A percentile compares a stretch with the other conserved stretches of the same genome.
These are phyloP conservation scores for Heterotilapia buettikoferi DNA, from an alignment of 2,113 vertebrate species.

Conservation along the genomic window DNA sequence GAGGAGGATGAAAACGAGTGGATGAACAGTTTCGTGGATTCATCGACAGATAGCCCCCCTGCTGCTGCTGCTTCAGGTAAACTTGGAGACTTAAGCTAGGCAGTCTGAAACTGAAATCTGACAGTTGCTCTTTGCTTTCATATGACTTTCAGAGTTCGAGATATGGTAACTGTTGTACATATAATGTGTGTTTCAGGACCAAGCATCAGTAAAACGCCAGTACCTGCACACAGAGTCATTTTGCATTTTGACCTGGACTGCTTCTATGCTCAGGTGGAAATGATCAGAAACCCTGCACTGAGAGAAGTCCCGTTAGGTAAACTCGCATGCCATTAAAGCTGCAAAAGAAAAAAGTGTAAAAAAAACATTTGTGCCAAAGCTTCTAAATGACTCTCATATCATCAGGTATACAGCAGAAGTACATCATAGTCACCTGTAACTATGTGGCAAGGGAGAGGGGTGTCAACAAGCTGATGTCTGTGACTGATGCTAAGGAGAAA, in stretches of 20 bases:
- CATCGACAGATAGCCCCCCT: not conserved
- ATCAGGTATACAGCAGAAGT: conserved; percentile 86
- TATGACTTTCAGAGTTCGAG: not conserved
- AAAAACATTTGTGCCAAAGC: not conserved
- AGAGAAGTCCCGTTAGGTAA: conserved; percentile 83
- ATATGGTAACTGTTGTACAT: not conserved
- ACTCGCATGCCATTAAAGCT: not conserved
- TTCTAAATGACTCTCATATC: not conserved
- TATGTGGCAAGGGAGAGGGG: conserved; percentile 83
- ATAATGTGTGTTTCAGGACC: not conserved
- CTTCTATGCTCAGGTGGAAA: conserved; percentile 93
- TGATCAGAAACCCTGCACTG: conserved; percentile 82
- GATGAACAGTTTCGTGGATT: conserved; percentile 21
- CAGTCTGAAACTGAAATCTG: not conserved
- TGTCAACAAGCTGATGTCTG: conserved; percentile 80
- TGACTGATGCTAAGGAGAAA: conserved; percentile 79
- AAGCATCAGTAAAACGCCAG: not conserved
- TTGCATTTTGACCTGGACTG: conserved; percentile 88
- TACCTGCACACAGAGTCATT: conserved; percentile 65
- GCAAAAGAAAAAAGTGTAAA: not conserved
- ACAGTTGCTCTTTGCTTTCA: not conserved
- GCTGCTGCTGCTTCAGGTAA: conserved; percentile 19
- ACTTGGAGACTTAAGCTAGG: not conserved
- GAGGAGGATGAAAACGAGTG: conserved; percentile 60
- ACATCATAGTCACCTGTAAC: conserved; percentile 84